phyloP scores from a whole-genome alignment of 2,113 vertebrate genomes.

The Cairina moschata region DNA sequence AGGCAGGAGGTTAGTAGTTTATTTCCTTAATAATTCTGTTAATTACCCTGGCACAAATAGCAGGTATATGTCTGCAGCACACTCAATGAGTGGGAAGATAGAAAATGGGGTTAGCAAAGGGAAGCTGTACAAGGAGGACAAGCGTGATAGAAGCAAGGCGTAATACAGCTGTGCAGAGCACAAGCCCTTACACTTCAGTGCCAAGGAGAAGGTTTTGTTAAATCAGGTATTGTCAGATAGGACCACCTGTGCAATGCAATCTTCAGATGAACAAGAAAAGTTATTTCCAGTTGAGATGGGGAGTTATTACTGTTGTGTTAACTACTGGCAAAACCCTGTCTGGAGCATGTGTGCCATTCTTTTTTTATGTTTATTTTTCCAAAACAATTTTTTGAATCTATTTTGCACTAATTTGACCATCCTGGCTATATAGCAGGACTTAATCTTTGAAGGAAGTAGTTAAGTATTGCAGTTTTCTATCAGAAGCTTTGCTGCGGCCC shows the following conservation, averaged over 20 bases:
- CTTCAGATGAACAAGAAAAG: background rate
- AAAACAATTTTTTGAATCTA: background rate
- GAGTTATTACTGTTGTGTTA: background rate
- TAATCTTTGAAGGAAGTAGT: background rate
- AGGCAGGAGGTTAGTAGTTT: background rate
- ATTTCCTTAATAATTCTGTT: background rate
- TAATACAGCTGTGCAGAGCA: background rate
- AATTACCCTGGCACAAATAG: background rate
- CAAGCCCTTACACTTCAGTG: accelerated
- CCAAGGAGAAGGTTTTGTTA: background rate
- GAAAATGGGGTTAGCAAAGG: accelerated
- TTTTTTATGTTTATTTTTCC: background rate
- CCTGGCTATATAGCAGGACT: background rate
- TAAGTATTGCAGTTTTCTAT: background rate
- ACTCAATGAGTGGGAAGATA: background rate
- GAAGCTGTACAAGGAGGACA: background rate
- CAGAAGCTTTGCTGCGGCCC: background rate
- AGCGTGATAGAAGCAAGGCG: background rate
- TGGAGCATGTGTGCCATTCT: accelerated
- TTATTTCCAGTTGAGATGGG: background rate
- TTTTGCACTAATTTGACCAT: background rate
- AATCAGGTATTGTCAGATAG: background rate
- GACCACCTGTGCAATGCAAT: background rate
- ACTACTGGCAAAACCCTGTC: background rate
- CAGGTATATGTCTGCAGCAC: background rate